Base-by-base conservation (phyloP, 1,140 invertebrate genomes). In the Drosophila punjabiensis region DNA sequence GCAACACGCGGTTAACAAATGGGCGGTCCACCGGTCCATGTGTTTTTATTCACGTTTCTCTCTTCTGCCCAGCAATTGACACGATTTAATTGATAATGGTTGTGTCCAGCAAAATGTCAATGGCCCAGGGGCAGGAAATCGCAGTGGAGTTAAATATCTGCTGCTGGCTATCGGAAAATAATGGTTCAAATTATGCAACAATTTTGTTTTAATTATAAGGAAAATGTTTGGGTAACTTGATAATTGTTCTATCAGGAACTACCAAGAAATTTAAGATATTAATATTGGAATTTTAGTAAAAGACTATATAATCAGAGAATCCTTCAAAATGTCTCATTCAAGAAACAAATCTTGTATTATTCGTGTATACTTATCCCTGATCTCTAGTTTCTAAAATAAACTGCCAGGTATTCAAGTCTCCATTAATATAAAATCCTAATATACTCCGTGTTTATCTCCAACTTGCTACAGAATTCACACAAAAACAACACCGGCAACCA, bases 71-170 rank as follows among this genome's bases (percentile, higher is more conserved):
- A 52, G 55, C 62, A 74, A 74, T 74, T 73, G 70, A 74, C 55
- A 41, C 37, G 43, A 74, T 61, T 74, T 74, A 74, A 74, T 74
- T 74, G 55, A 61, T 74, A 74, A 74, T 74, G n/a, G 45, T 43
- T 61, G 68, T 43, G 11, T 33, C n/a, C 64, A 61, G 6, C 24
- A n/a, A 37, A 62, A 43, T 53, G 53, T 73, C 68, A 60, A 71
- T 43, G 68, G 35, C 68, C 68, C 37, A 35, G 18, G 32, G 68
- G 14, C 35, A 35, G 30, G 33, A 56, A 69, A 48, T 70, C 18
- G 41, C 8, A 56, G 2, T 11, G 13, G 24, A 69, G 6, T 68
- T 35, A 7, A 68, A 4, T 24, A 24, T 10, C 20, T 9, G 48
- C 30, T 30, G 24, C 18, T 45, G 16, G 24, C 43, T 47, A 39